These are phyloP conservation scores for Siphamia tubifer DNA, from an alignment of 2,113 vertebrate species.

Conservation along the genomic window DNA sequence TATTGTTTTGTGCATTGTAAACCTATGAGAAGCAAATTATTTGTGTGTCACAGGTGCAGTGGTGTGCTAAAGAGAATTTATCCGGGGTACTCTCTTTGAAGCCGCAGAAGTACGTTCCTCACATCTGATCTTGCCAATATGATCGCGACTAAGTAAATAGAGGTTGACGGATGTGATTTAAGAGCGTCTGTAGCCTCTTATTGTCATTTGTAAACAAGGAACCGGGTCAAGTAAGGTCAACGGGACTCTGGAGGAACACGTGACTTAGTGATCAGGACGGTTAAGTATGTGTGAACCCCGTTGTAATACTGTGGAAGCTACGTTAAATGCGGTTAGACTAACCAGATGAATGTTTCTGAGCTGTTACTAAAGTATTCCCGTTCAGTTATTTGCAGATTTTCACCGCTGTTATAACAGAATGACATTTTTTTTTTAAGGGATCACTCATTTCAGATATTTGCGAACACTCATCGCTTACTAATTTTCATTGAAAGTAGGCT, in stretches of 20 bases:
- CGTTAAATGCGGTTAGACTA: too few relatives aligned
- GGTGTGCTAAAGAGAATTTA: conserved; percentile 32
- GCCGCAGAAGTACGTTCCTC: not conserved
- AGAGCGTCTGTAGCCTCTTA: not conserved
- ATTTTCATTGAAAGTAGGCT: too few relatives aligned
- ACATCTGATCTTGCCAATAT: not conserved
- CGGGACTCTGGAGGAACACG: not conserved
- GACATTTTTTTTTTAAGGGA: too few relatives aligned
- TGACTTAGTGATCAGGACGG: not conserved
- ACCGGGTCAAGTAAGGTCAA: conserved; percentile 9
- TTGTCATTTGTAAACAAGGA: not conserved
- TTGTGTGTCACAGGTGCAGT: conserved; percentile 55
- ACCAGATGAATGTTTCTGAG: too few relatives aligned
- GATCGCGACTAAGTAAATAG: not conserved
- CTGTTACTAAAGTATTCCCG: too few relatives aligned
- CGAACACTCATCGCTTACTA: too few relatives aligned
- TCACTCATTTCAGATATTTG: too few relatives aligned
- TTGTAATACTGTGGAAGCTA: too few relatives aligned
- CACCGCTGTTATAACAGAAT: too few relatives aligned
- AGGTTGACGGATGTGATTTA: conserved; percentile 7
- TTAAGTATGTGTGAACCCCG: too few relatives aligned
- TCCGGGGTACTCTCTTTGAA: not conserved
- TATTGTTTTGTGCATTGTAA: conserved; percentile 42
- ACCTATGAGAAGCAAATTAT: conserved; percentile 50
- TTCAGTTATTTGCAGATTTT: too few relatives aligned